Percentiles rank a stretch among this genome's conserved stretches.
phyloP scores from a whole-genome alignment of 2,888 invertebrate species.

The Atherix ibis region DNA sequence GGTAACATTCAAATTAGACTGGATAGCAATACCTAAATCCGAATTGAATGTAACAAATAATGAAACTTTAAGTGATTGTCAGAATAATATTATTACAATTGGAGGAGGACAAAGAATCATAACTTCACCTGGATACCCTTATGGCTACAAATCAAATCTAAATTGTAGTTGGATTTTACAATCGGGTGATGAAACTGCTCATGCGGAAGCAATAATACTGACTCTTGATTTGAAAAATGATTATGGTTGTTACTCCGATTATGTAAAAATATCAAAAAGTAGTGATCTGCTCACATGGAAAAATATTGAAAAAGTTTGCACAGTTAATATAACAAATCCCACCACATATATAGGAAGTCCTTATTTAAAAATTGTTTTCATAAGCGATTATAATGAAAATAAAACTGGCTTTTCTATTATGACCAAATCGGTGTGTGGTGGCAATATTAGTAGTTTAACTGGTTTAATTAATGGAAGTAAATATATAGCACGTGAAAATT shows the following conservation, averaged over 20 bases:
- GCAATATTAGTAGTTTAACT: constrained; percentile 37
- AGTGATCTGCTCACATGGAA: constrained; percentile 37
- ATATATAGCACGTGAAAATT: too few relatives aligned
- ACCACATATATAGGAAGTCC: constrained; percentile 29
- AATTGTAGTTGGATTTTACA: constrained; percentile 61
- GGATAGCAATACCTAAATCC: constrained; percentile 17
- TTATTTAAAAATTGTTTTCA: constrained; percentile 51
- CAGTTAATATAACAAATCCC: constrained; percentile 25
- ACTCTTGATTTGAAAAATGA: constrained; percentile 45
- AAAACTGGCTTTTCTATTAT: constrained; percentile 47
- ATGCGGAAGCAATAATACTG: constrained; percentile 41
- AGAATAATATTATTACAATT: constrained; percentile 19
- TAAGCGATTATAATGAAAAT: constrained; percentile 42
- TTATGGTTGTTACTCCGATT: constrained; percentile 42
- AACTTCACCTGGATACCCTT: constrained; percentile 61
- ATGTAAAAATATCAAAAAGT: constrained; percentile 42
- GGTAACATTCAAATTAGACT: constrained; percentile 14
- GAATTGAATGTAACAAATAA: constrained; percentile 2
- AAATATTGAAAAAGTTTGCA: constrained; percentile 39
- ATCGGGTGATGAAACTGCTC: constrained; percentile 39
- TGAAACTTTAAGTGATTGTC: constrained; percentile 14
- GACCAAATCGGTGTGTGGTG: constrained; percentile 50
- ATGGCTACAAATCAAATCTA: constrained; percentile 43
- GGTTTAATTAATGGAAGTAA: constrained; percentile 34
- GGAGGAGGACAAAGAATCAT: constrained; percentile 25